Evolutionary conservation across 1,140 invertebrate genomes (phyloP).

Genomic region (Solenopsis invicta): DNA sequence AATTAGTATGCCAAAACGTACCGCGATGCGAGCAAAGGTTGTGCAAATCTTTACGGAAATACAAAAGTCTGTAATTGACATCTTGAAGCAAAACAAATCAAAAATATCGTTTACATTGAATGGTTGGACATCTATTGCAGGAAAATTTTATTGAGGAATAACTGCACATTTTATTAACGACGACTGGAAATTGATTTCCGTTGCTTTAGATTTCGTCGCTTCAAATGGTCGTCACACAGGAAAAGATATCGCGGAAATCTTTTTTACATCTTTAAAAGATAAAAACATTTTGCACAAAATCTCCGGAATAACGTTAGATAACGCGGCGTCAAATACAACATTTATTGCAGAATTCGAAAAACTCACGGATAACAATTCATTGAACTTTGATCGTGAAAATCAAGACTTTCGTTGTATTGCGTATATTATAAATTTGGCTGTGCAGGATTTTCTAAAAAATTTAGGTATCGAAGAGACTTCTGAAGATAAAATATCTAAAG

Average conservation of each 20-base stretch:
- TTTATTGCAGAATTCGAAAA: not conserved
- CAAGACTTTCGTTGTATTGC: conserved; percentile 8
- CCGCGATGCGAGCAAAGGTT: not conserved
- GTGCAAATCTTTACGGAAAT: not conserved
- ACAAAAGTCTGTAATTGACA: not conserved
- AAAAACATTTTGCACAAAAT: not conserved
- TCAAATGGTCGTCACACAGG: conserved; percentile 9
- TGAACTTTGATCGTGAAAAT: not conserved
- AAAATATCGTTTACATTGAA: conserved; percentile 11
- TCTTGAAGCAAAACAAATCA: not conserved
- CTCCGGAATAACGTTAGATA: not conserved
- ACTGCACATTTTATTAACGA: conserved; percentile 11
- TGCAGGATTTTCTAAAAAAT: conserved; percentile 1
- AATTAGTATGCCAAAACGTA: not conserved
- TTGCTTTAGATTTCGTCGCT: conserved; percentile 5
- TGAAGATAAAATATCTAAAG: not conserved
- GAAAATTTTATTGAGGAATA: conserved; percentile 23
- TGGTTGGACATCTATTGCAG: not conserved
- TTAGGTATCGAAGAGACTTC: not conserved
- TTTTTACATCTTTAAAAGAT: not conserved
- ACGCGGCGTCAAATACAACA: not conserved
- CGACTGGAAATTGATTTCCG: not conserved
- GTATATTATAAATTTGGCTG: conserved; percentile 5
- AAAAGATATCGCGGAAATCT: conserved; percentile 4
- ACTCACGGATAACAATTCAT: not conserved